phyloP scores from a whole-genome alignment of 2,888 invertebrate species.

The Hydropsyche betteni region DNA sequence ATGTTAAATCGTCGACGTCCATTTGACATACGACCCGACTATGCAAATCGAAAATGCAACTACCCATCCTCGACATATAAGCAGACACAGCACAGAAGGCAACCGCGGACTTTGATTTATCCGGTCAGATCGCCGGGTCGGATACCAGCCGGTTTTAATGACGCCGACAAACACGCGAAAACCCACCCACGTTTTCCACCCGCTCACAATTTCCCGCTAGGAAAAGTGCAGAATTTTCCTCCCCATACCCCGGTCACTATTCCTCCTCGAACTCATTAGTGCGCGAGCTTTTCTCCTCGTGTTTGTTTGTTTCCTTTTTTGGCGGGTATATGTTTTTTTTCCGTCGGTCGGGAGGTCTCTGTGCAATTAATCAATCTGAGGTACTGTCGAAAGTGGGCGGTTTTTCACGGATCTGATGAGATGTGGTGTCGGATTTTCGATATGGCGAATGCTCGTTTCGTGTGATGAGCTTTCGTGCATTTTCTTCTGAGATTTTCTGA shows the following conservation, averaged over 20 bases:
- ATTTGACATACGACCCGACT: neutral
- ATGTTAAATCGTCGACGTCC: slow-evolving; percentile 16
- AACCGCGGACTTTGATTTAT: slow-evolving; percentile 48
- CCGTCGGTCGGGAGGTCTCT: neutral
- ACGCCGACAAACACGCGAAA: slow-evolving; percentile 47
- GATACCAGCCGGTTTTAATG: slow-evolving; percentile 46
- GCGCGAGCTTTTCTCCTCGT: slow-evolving; percentile 4
- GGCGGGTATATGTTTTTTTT: neutral
- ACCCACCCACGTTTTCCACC: slow-evolving; percentile 29
- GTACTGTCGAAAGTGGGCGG: neutral
- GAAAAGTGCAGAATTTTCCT: slow-evolving; percentile 18
- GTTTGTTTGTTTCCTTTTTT: slow-evolving; percentile 2
- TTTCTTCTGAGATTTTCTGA: too few relatives aligned
- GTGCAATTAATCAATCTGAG: slow-evolving; percentile 16
- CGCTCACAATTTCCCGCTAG: slow-evolving; percentile 20
- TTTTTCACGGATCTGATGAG: too few relatives aligned
- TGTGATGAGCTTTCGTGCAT: too few relatives aligned
- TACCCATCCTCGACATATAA: slow-evolving; percentile 8
- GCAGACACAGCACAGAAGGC: slow-evolving; percentile 40
- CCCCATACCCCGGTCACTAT: neutral
- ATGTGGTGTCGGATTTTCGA: too few relatives aligned
- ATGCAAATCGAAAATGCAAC: slow-evolving; percentile 23
- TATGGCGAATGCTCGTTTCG: too few relatives aligned
- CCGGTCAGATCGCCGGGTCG: slow-evolving; percentile 41
- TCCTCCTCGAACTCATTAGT: slow-evolving; percentile 4